Conservation (phyloP, 1,140 invertebrate species). For the Augochlora pura region DNA sequence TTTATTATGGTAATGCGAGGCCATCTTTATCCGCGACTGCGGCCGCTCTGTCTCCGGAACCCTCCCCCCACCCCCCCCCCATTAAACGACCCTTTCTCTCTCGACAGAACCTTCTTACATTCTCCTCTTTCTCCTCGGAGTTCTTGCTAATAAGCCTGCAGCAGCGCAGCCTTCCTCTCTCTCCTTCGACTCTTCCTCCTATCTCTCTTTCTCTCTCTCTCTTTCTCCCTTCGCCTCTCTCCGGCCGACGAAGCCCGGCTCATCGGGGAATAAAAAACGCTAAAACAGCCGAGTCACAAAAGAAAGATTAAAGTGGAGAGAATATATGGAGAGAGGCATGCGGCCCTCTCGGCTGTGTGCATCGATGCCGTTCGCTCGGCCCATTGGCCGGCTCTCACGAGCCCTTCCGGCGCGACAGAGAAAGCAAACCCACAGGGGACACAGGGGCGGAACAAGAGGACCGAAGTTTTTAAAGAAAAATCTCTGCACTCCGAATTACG, state of each 20-base stretch:
- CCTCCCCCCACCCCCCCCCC: background rate
- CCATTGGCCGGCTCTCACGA: slow-evolving; percentile 26
- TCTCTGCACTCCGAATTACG: slow-evolving; percentile 4
- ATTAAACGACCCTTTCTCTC: slow-evolving; percentile 29
- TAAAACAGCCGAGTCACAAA: slow-evolving; percentile 79
- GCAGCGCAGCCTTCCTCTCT: slow-evolving; percentile 27
- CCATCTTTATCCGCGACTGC: slow-evolving; percentile 42
- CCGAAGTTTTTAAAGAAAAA: slow-evolving; percentile 11
- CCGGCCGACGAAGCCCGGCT: slow-evolving; percentile 56
- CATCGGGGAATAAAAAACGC: slow-evolving; percentile 75
- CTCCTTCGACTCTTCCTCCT: background rate
- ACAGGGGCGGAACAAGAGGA: background rate
- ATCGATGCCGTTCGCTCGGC: slow-evolving; percentile 18
- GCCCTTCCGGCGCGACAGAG: background rate
- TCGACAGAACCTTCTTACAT: slow-evolving; percentile 26
- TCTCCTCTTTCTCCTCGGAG: slow-evolving; percentile 45
- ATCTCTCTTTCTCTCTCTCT: slow-evolving; percentile 35
- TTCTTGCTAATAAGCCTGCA: slow-evolving; percentile 62
- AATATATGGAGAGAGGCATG: slow-evolving; percentile 62
- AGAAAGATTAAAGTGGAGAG: slow-evolving; percentile 72
- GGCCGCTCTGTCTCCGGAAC: background rate
- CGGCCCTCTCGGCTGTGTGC: slow-evolving; percentile 46
- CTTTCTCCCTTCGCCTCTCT: slow-evolving; percentile 45
- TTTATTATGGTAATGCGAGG: slow-evolving; percentile 48
- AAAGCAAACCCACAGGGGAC: no score